These are phyloP conservation scores for Acanthopagrus latus DNA, from an alignment of 2,797 vertebrate genomes.

Conservation along the genomic window DNA sequence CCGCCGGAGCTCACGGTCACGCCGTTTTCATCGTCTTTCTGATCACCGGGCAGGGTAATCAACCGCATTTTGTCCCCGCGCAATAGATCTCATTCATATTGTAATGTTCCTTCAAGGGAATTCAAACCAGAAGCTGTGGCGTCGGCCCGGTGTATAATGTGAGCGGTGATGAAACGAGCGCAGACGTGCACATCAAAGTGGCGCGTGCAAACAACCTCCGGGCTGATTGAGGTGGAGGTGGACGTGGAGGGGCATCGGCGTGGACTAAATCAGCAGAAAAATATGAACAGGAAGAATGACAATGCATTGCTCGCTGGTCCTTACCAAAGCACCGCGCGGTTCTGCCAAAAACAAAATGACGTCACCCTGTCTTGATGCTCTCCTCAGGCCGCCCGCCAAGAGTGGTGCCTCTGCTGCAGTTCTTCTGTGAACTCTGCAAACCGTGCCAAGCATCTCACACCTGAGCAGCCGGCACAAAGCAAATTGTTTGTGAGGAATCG, in stretches of 20 bases:
- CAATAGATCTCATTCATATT: constrained; percentile 75
- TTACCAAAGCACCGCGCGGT: not conserved
- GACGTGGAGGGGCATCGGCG: not conserved
- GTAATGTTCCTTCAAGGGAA: constrained; percentile 73
- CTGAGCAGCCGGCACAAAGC: not conserved
- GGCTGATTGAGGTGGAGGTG: constrained; percentile 49
- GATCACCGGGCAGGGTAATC: constrained; percentile 57
- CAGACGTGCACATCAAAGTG: constrained; percentile 65
- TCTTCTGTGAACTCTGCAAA: constrained; percentile 14
- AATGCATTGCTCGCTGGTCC: constrained; percentile 11
- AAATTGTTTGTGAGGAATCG: not conserved
- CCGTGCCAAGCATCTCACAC: not conserved
- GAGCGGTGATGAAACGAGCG: constrained; percentile 55
- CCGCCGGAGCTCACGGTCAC: constrained; percentile 15
- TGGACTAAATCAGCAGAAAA: constrained; percentile 23
- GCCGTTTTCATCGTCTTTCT: constrained; percentile 21
- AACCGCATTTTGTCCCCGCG: constrained; percentile 48
- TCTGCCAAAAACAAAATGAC: constrained; percentile 22
- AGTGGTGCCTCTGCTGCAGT: constrained; percentile 12
- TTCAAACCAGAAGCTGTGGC: constrained; percentile 58
- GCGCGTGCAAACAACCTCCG: constrained; percentile 42
- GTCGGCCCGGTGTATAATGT: constrained; percentile 45
- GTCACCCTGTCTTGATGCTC: constrained; percentile 7
- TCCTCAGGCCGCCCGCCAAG: constrained; percentile 9
- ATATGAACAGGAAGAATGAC: constrained; percentile 25